A percentile compares a stretch with the other conserved stretches of the same genome.
Conservation (phyloP, 1,140 invertebrate species). For the Armadillidium nasatum region DNA sequence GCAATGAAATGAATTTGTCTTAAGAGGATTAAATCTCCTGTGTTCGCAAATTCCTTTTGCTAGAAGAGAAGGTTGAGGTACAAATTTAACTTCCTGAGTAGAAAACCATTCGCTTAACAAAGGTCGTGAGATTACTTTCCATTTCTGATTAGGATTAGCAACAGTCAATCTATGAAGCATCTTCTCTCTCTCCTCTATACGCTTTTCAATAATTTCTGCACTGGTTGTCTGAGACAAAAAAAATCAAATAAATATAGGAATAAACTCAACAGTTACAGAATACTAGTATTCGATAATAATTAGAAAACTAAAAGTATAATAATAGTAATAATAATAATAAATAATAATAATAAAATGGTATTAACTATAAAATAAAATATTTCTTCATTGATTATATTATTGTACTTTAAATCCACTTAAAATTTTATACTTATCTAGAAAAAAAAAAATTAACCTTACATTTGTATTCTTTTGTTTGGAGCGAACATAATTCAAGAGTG, state of each 20-base stretch:
- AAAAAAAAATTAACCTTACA: too few relatives aligned
- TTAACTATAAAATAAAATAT: too few relatives aligned
- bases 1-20: slow-evolving; percentile 34
- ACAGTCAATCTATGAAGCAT: slow-evolving; percentile 28
- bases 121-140: slow-evolving; percentile 31
- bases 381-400: too few relatives aligned
- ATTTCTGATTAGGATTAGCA: slow-evolving; percentile 28
- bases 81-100: slow-evolving; percentile 31
- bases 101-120: slow-evolving; percentile 38
- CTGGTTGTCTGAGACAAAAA: neutral
- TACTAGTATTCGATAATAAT: too few relatives aligned
- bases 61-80: slow-evolving; percentile 34
- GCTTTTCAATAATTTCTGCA: neutral
- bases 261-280: too few relatives aligned
- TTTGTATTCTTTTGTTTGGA: slow-evolving; percentile 27
- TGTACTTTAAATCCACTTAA: too few relatives aligned
- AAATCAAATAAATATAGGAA: too few relatives aligned
- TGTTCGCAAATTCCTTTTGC: slow-evolving; percentile 37
- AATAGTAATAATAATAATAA: too few relatives aligned
- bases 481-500: slow-evolving; percentile 34
- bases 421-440: too few relatives aligned
- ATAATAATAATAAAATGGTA: too few relatives aligned
- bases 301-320: too few relatives aligned
- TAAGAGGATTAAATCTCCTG: slow-evolving; percentile 33
- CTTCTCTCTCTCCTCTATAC: slow-evolving; percentile 28